Evolutionary conservation across 1,140 invertebrate genomes (phyloP), one percentile per base, ranked within the genome.

Genomic region (Trigoniulus corallinus): DNA sequence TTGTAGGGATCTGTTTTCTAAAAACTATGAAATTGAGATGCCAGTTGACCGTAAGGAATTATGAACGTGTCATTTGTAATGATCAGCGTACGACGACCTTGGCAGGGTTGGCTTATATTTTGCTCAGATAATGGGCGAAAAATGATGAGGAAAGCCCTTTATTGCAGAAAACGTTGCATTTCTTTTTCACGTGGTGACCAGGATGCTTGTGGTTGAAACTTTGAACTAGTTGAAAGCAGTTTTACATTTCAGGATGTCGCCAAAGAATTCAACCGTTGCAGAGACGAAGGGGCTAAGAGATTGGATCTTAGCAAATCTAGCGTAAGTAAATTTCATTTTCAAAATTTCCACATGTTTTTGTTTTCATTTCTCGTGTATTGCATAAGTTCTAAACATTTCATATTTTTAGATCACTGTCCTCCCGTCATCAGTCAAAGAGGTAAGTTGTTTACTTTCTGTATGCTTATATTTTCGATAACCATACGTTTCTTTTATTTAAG

Each of bases 251-350:
- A 75, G 74, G 94, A 98, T 72, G 83, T 98, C 27, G 78, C 83
- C 13, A 96, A 97, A 64, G 93, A 96, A 63, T 84, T 99, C 61
- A 73, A 82, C 49, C 69, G 87, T 61, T 97, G 93, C 64, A 80
- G 81, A 56, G 95, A 98, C 54, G 89, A 95, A 67, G 81, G 81
- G 39, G 76, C 87, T 3, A 81, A 78, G 55, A 75, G 91, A 46
- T 70, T 98, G 41, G 94, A 98, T 73, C 75, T 99, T 23, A 96
- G 91, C 67, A 98, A 97, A 71, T 95, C 89, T n/a, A 95, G 88
- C 61, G 75, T 79, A 64, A 67, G 64, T 57, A 25, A 27, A 20
- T 22, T 41, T 48, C 27, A 40, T 34, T 26, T 34, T 34, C 10
- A 41, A 10, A 26, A 4, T n/a, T n/a, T n/a, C n/a, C n/a, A 50